A percentile compares a stretch with the other conserved stretches of the same genome.
Evolutionary conservation across 2,797 vertebrate genomes (phyloP).

Genomic region (Esox masquinongy): DNA sequence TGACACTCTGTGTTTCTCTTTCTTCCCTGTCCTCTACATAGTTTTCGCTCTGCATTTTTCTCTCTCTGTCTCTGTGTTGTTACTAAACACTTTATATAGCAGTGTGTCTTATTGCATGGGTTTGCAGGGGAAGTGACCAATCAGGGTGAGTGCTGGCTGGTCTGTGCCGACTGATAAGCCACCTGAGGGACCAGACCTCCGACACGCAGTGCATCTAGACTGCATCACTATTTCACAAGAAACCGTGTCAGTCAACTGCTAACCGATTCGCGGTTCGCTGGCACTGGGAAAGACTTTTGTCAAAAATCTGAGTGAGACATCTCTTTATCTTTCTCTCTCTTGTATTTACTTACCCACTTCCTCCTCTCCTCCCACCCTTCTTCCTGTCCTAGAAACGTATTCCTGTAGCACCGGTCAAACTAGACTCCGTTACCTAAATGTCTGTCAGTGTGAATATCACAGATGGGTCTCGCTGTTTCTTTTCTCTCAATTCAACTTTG

Average conservation of each 20-base stretch:
- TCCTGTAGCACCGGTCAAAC: slow-evolving; percentile 30
- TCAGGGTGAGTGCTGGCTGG: slow-evolving; percentile 60
- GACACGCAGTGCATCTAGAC: neutral
- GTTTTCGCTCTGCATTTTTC: neutral
- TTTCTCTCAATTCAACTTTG: no score
- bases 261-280: neutral
- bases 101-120: neutral
- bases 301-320: neutral
- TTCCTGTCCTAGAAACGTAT: neutral
- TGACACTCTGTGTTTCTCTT: neutral
- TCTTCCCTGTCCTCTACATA: neutral
- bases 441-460: neutral
- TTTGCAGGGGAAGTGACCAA: slow-evolving; percentile 32
- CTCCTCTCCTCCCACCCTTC: neutral
- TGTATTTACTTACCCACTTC: neutral
- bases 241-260: neutral
- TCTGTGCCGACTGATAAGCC: neutral
- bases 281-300: neutral
- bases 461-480: neutral
- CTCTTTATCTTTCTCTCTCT: neutral
- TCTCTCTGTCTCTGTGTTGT: slow-evolving; percentile 10
- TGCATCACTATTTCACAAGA: neutral
- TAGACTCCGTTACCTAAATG: slow-evolving; percentile 9
- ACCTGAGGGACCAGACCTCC: slow-evolving; percentile 16
- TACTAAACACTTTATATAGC: neutral